Percentiles rank a stretch among this genome's conserved stretches.
Evolutionary conservation across 30 jellyfish, hydroid and myxozoan genomes (phyloP).

Genomic region (Pseudorhiza aurosa): DNA sequence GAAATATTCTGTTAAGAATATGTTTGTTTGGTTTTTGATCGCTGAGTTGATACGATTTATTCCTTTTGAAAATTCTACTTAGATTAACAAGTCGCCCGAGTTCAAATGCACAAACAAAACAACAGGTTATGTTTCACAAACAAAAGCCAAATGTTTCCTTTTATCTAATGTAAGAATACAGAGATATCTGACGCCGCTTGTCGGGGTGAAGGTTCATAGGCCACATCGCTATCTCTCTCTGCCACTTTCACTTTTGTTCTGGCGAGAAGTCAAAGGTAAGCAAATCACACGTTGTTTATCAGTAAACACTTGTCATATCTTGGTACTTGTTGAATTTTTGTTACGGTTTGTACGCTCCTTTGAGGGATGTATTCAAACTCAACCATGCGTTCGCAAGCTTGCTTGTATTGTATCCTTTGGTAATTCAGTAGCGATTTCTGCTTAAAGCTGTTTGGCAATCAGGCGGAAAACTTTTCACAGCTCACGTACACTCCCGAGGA

Average conservation of each 20-base stretch:
- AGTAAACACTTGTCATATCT: not conserved
- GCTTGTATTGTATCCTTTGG: constrained; percentile 37
- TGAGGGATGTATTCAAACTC: constrained; percentile 45
- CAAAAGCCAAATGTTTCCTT: constrained; percentile 74
- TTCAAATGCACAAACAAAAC: constrained; percentile 77
- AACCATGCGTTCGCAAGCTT: constrained; percentile 49
- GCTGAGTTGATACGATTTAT: constrained; percentile 69
- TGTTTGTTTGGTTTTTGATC: constrained; percentile 59
- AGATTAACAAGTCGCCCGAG: constrained; percentile 67
- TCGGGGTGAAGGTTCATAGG: constrained; percentile 73
- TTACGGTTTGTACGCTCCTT: constrained; percentile 64
- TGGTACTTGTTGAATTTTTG: constrained; percentile 43
- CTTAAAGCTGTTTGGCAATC: too few species aligned
- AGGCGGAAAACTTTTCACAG: too few species aligned
- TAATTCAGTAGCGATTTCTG: not conserved
- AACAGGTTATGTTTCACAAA: constrained; percentile 58
- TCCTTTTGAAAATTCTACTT: constrained; percentile 44
- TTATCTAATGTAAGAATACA: constrained; percentile 58
- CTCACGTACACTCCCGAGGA: too few species aligned
- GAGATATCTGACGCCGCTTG: constrained; percentile 39
- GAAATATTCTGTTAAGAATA: constrained; percentile 24
- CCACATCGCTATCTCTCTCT: constrained; percentile 12
- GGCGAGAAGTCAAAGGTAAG: not conserved
- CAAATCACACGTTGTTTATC: not conserved
- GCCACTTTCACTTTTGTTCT: constrained; percentile 1